phyloP scores from a whole-genome alignment of 1,140 invertebrate genomes.

The Eriosoma lanigerum region DNA sequence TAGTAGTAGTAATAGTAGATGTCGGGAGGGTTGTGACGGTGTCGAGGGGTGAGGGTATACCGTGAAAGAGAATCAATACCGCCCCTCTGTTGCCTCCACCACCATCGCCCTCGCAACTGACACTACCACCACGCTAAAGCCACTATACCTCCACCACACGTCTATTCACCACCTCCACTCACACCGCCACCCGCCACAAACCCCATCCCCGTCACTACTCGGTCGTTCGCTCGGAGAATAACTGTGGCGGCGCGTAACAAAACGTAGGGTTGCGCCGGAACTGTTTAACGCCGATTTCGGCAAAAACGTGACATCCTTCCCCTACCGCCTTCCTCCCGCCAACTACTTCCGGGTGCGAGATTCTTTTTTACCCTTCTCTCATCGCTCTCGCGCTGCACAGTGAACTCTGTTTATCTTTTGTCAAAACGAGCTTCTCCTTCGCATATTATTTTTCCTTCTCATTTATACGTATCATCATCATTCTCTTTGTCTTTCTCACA shows the following conservation, averaged over 20 bases:
- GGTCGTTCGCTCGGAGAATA: slow-evolving; percentile 4
- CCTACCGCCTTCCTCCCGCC: neutral
- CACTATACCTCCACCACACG: neutral
- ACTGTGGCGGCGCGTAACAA: slow-evolving; percentile 47
- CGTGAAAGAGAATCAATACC: slow-evolving; percentile 49
- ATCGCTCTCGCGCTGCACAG: neutral
- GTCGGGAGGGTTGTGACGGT: neutral
- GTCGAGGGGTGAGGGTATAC: slow-evolving; percentile 16
- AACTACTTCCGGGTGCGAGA: slow-evolving; percentile 44
- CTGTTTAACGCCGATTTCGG: slow-evolving; percentile 51
- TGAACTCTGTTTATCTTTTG: slow-evolving; percentile 47
- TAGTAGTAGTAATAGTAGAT: neutral
- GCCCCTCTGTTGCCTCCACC: neutral
- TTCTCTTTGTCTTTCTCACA: neutral
- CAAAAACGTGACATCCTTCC: slow-evolving; percentile 49
- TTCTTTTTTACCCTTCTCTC: neutral
- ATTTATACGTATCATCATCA: neutral
- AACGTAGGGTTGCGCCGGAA: slow-evolving; percentile 49
- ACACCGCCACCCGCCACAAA: neutral
- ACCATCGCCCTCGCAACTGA: neutral
- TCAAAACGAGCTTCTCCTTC: slow-evolving; percentile 6
- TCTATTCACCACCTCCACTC: neutral
- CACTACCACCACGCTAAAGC: neutral
- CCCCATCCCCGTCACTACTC: neutral
- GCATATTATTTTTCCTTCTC: neutral